Base-by-base conservation (phyloP, 2,113 vertebrate species). In the Rhinolophus ferrumequinum region DNA sequence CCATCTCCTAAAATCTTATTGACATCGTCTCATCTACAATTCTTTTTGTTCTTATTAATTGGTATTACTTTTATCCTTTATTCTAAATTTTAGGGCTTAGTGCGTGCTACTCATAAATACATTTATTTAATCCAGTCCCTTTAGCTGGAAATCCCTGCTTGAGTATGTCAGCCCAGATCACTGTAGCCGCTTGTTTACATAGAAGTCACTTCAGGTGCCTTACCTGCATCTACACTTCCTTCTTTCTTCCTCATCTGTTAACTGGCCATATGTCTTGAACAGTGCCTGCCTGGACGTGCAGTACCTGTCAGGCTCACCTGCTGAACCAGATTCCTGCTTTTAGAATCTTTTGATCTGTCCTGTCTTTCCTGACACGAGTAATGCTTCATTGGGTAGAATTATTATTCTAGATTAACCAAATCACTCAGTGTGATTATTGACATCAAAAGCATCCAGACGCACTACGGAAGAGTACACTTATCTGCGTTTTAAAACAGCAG, bases 281-380 rank as follows among this genome's bases (percentile, higher is more conserved):
- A 60, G 19, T 8, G 52, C n/a, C 54, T 0, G 9, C 21, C n/a
- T 41, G 41, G 70, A 50, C 41, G 81, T 95, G 76, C 16, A 50
- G 38, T 3, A 22, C 35, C 54, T 88, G 24, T 22, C 21, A 90
- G 80, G 19, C 38, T 30, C 75, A 44, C 73, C 54, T 41, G 54
- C 66, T 64, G 47, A 69, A 69, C 28, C n/a, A 58, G 84, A 85
- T 67, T 70, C 41, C 16, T 88, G 28, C 70, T 90, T 84, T 84
- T 24, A 38, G 72, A 90, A 56, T n/a, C 80, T 90, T 95, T 84
- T 77, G 22, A 69, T 96, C 83, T 91, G n/a, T 44, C 28, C 16
- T 15, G 19, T 88, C 47, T 84, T 72, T 90, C 35, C 41, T 96
- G 94, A 77, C 72, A 47, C 0, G 0, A 70, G 54, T 47, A 82